These are phyloP conservation scores for Siphlonurus alternatus DNA, from an alignment of 2,888 invertebrate species.

Conservation along the genomic window DNA sequence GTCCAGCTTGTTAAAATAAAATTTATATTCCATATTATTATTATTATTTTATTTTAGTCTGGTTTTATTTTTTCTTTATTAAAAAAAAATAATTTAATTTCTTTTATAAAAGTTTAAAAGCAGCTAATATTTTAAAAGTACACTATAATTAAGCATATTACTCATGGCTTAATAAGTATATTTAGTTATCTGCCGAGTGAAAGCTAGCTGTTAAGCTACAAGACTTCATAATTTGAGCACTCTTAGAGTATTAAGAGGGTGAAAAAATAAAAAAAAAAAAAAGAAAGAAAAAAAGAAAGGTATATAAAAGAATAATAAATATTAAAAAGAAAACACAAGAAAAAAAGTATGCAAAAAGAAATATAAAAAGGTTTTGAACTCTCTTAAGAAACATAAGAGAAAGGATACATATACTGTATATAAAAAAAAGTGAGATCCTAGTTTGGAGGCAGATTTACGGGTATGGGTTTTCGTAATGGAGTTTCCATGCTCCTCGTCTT, in stretches of 20 bases:
- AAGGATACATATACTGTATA: background rate
- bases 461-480: background rate
- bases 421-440: background rate
- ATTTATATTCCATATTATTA: no score
- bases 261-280: background rate
- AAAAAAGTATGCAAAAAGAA: background rate
- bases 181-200: no score
- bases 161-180: no score
- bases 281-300: background rate
- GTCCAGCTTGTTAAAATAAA: background rate
- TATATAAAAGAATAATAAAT: background rate
- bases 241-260: no score
- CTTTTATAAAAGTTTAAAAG: no score
- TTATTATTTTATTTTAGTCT: no score
- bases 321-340: background rate
- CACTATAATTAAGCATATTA: no score
- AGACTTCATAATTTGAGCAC: no score
- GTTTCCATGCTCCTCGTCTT: background rate
- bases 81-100: no score
- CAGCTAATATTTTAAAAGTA: no score
- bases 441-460: background rate
- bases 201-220: no score
- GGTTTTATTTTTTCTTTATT: no score
- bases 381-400: background rate
- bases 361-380: background rate